These are phyloP conservation scores for Anneissia japonica DNA, from an alignment of 35 echinoderm and acorn worm species.

Conservation along the genomic window DNA sequence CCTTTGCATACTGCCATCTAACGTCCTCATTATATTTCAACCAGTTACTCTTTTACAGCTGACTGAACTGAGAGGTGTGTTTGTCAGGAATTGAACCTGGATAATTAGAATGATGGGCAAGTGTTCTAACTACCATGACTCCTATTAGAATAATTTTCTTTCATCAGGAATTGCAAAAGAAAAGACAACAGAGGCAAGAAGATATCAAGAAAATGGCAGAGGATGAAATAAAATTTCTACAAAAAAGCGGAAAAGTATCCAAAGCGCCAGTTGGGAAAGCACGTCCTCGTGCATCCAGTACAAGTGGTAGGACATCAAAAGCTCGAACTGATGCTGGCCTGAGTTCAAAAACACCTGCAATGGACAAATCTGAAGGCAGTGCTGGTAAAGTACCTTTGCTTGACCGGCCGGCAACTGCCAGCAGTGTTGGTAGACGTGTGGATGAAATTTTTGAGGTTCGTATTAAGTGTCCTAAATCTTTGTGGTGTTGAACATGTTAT, in stretches of 20 bases:
- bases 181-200: constrained; percentile 62
- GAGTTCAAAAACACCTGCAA: background rate
- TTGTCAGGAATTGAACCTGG: too few relatives aligned
- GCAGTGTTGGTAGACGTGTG: constrained; percentile 75
- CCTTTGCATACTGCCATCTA: too few relatives aligned
- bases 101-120: too few relatives aligned
- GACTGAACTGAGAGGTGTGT: too few relatives aligned
- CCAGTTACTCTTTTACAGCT: too few relatives aligned
- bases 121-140: too few relatives aligned
- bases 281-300: constrained; percentile 16
- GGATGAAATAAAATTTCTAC: constrained; percentile 70
- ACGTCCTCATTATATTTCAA: too few relatives aligned
- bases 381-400: background rate
- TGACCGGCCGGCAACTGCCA: constrained; percentile 68
- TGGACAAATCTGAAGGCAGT: background rate
- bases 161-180: constrained; percentile 55
- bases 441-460: constrained; percentile 92
- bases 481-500: too few relatives aligned
- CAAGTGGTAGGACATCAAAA: background rate
- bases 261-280: constrained; percentile 54
- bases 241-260: constrained; percentile 86
- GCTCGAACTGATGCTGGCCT: background rate
- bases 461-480: too few relatives aligned
- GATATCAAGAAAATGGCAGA: constrained; percentile 83
- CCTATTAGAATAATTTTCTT: background rate